Evolutionary conservation across 1,140 invertebrate genomes (phyloP), one percentile per base, ranked within the genome.

Genomic region (Platyura marginata): DNA sequence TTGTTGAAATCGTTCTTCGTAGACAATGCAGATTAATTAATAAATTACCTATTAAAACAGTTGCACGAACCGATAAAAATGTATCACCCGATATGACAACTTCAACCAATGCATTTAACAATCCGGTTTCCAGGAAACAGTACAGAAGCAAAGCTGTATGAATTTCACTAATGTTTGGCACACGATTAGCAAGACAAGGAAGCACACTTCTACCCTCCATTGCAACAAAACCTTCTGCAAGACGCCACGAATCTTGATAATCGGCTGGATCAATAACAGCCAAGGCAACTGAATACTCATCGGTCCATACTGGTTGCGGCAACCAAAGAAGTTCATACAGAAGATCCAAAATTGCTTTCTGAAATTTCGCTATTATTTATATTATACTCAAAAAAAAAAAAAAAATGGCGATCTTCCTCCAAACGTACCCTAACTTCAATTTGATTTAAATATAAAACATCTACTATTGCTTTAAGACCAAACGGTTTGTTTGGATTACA

Each of bases 201-300:
- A 94, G 62, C 46, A 93, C 75, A 16, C 70, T 72, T 43, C 72
- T 74, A 11, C 85, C 90, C 65, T 96, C 92, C 25, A 81, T 78
- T 4, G 83, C 85, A 1, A 96, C 79, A 62, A 96, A 97, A 11
- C 89, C 91, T 59, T 94, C 88, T 46, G 76, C 79, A 1, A 97
- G 63, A 47, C 82, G 74, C 88, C 90, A 96, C 0, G 74, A 69
- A 38, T 90, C 81, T 54, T 71, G 69, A 54, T 73, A 74, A 54
- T 77, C 74, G 21, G 82, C 81, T 1, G 85, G 84, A 71, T 92
- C 84, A 32, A 90, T 77, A 32, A 86, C 85, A 46, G 79, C 73
- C 40, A 96, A 58, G 3, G 91, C 90, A 21, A 84, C 77, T 20
- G 77, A 74, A 47, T 92, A 82, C 57, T 94, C 86, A 51, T 91